Base-by-base conservation (phyloP, 2,888 invertebrate species). In the Junonia oenone region DNA sequence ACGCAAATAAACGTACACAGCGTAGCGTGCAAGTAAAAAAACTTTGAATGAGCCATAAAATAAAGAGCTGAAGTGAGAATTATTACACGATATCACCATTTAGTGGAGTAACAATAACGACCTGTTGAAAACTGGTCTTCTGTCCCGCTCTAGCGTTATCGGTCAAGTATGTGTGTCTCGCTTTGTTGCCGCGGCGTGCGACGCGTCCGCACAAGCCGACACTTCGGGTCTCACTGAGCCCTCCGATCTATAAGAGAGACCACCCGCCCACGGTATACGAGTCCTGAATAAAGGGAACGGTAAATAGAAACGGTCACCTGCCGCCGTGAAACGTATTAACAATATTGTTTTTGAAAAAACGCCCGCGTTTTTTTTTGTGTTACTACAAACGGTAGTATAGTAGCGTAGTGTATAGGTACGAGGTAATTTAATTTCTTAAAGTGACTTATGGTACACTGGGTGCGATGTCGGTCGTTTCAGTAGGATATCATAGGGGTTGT, bases 61-160 rank as follows among this genome's bases (percentile, higher is more conserved):
- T 57, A 61, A 56, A 64, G 55, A 59, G 59, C 63, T 58, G 72
- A 77, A 77, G 76, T 76, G 76, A 71, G 74, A 84, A 84, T 80
- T 78, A 84, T 83, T 78, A 75, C 78, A 80, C 78, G 70, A 72
- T 78, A 84, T 81, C 85, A 81, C 84, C 82, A 83, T 83, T 87
- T 80, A 85, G 78, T 79, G 69, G 75, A 55, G 80, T 81, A 80
- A 82, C 83, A 83, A 81, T 86, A 87, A 85, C 84, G 88, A 89
- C 89, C 89, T 89, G 89, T 88, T 89, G 89, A 88, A 83, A 84
- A 76, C 71, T 77, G 67, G 59, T 70, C 63, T 68, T 72, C 67
- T 70, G 73, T 88, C 86, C 73, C 76, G 72, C 71, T 88, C 83
- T 78, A 64, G 59, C 81, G 63, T 64, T 58, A 58, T 60, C 52